Base-by-base conservation (phyloP, 2,888 invertebrate species). In the Apomyelois bistriatella region DNA sequence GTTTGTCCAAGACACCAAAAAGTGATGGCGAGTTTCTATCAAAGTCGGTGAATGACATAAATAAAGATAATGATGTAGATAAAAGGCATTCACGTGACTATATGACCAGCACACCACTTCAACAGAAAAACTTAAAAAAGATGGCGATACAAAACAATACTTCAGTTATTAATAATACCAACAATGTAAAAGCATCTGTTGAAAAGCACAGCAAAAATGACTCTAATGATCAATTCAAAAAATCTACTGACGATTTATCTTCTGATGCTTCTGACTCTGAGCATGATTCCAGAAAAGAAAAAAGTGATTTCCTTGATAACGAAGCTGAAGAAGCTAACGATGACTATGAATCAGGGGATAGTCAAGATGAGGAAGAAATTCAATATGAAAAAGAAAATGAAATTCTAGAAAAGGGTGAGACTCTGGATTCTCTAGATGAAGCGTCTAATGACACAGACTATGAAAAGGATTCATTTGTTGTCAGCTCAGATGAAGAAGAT, bases 401-500 rank as follows among this genome's bases (percentile, higher is more conserved):
- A 74, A 76, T 93, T 43, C 54, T 76, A 10, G 83, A 84, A 36
- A 85, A 82, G 59, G 92, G 91, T 1, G 91, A 91, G 72, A 91
- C 91, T 1, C 70, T 92, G 55, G 83, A 88, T 46, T 90, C 92
- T 43, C 84, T 91, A 41, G 81, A 80, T 40, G 78, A 89, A 5
- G 70, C 82, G 17, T 85, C 88, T 1, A 72, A 81, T 55, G 89
- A 91, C 49, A 74, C 83, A 0, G 85, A 90, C 57, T 91, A 90
- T 57, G 89, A 90, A 64, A 89, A 83, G 65, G 91, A 85, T 61
- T 92, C 92, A 0, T 93, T 93, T 66, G 65, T 93, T 53, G 91
- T 91, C 1, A 88, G 83, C 58, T 90, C 91, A 1, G 84, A 86
- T 66, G 83, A 80, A 58, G 89, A 89, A 69, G 90, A 91, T 56